phyloP scores from a whole-genome alignment of 2,888 invertebrate species.

The Acholoe squamosa region DNA sequence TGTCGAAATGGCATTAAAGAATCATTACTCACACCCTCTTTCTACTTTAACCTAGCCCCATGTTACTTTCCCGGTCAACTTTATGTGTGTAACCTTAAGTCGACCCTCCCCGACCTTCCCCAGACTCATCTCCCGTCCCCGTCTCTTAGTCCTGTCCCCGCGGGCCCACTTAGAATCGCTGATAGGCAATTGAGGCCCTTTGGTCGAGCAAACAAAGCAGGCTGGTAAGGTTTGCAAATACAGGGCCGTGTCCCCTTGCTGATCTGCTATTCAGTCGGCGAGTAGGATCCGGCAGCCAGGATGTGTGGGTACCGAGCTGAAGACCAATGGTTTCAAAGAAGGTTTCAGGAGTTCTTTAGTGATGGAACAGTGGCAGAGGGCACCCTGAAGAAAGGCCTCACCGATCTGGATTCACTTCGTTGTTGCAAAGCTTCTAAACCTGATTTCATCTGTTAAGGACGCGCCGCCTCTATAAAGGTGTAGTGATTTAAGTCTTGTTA shows the following conservation, averaged over 20 bases:
- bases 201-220: conserved; percentile 27
- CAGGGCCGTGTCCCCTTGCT: neutral
- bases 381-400: neutral
- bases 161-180: conserved; percentile 8
- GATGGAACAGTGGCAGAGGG: neutral
- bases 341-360: too few relatives aligned
- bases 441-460: too few relatives aligned
- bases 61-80: too few relatives aligned
- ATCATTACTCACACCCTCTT: too few relatives aligned
- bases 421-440: neutral
- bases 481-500: too few relatives aligned
- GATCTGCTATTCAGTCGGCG: conserved; percentile 26
- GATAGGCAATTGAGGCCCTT: conserved; percentile 37
- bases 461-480: too few relatives aligned
- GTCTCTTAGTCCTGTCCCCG: neutral
- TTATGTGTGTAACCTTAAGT: neutral
- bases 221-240: conserved; percentile 29
- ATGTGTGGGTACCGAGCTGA: neutral
- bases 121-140: neutral
- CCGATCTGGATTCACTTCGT: neutral
- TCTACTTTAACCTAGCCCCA: too few relatives aligned
- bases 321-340: too few relatives aligned
- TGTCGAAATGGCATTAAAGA: too few relatives aligned
- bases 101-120: neutral
- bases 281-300: neutral